Base-by-base conservation (phyloP, 2,797 vertebrate species). In the Manis pentadactyla region DNA sequence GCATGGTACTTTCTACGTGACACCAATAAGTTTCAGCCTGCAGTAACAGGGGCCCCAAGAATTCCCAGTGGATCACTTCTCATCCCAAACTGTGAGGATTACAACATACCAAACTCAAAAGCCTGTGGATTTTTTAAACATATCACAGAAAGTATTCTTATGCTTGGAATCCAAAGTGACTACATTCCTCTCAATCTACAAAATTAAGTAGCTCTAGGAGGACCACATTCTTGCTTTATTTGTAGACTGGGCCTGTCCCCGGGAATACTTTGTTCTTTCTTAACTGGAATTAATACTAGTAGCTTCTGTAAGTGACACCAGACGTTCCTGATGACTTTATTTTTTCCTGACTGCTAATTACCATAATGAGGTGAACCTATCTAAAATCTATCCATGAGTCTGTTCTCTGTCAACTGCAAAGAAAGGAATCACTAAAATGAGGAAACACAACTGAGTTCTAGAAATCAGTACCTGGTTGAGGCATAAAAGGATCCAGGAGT, bases 251-350 rank as follows among this genome's bases (percentile, higher is more conserved):
- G 31, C 34, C 42, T 68, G 29, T 61, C 51, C 88, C 19, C 90
- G 42, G 31, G 87, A 73, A 13, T 2, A 29, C 78, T 93, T 96
- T 86, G 46, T 18, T 96, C n/a, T 92, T 94, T 96, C 77, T 96
- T 81, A 17, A 73, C 18, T 66, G 7, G 9, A 63, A 71, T 46
- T 51, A 87, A 92, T 42, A 37, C 31, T 49, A 85, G 19, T 57
- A 69, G 23, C 49, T 73, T 93, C 46, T 57, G 42, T 81, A 93
- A 25, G n/a, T 73, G 53, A 92, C n/a, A 69, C 12, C n/a, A 34
- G 68, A n/a, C 95, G 46, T 53, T 64, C 23, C 39, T 74, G 31
- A 78, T n/a, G 13, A 82, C 78, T 37, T 79, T 73, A 68, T 15
- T 71, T 34, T 59, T 13, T 1, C 17, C n/a, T 61, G 31, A 64